Base-by-base conservation (phyloP, 2,113 vertebrate species). In the Uropsilus gracilis region DNA sequence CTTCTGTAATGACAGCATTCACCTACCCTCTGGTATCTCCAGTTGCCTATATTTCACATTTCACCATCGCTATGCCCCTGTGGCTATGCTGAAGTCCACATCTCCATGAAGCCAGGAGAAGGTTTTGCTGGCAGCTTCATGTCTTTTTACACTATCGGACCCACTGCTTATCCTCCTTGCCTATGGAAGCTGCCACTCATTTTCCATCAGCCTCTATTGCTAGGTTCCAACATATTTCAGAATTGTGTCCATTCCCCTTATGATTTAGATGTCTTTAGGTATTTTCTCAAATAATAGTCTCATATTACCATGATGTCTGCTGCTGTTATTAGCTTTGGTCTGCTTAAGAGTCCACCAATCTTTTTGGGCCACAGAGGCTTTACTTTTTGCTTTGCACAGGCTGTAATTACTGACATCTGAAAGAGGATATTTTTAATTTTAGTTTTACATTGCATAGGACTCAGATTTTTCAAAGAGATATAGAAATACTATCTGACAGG, bases 401-500 rank as follows among this genome's bases (percentile, higher is more conserved):
- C 82, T 81, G 75, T 95, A 97, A 96, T 97, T 95, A 81, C 71
- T 89, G 66, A 88, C 44, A 95, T 77, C 81, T 96, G 87, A 97
- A 93, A 93, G n/a, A 95, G 69, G 24, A 69, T 90, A 90, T 96
- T 94, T 96, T 96, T 95, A 92, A 95, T 97, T 98, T 96, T 90
- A 97, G 66, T 53, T 90, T 72, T 95, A 80, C 53, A 86, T 42
- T 93, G 69, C 89, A 77, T 97, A 86, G 89, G 72, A 88, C 71
- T 81, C 75, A 97, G 53, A 90, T 90, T 90, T 97, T 97, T 97
- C 92, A 88, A 92, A 97, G 93, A 96, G 89, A 96, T 91, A 97
- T 94, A 96, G 96, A 98, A 98, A 95, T 77, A 91, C 88, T 86
- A 96, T 95, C 95, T 98, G 96, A 96, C 90, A 98, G 83, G 93